Evolutionary conservation across 1,140 invertebrate species (phyloP).

Genomic region (Campodea augens): DNA sequence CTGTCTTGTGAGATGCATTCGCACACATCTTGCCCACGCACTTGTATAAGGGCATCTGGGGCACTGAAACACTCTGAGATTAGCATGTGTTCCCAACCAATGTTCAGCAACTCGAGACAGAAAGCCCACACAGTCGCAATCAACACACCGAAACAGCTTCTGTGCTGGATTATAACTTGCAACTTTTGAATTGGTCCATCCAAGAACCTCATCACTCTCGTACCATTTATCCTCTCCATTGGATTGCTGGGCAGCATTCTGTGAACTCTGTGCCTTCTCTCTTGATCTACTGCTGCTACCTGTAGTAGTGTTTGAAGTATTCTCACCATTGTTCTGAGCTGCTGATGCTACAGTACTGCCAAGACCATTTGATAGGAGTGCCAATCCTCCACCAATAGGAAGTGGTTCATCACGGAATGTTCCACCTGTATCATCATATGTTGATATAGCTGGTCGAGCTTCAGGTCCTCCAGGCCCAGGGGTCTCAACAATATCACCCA

Average conservation of each 20-base stretch:
- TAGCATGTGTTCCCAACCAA: slow-evolving; percentile 60
- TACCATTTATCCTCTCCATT: slow-evolving; percentile 43
- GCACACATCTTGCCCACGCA: slow-evolving; percentile 50
- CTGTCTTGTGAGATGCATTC: slow-evolving; percentile 47
- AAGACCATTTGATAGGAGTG: slow-evolving; percentile 6
- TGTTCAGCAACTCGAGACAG: slow-evolving; percentile 60
- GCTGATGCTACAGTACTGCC: not conserved
- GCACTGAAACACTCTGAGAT: slow-evolving; percentile 49
- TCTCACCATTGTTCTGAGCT: no score
- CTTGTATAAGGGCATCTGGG: slow-evolving; percentile 49
- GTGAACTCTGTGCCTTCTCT: not conserved
- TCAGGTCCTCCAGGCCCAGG: slow-evolving; percentile 5
- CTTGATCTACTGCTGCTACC: not conserved
- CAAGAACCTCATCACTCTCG: slow-evolving; percentile 39
- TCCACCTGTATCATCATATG: slow-evolving; percentile 12
- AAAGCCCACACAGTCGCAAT: slow-evolving; percentile 58
- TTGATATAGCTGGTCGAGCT: slow-evolving; percentile 5
- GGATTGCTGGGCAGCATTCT: slow-evolving; percentile 3
- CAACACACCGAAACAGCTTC: slow-evolving; percentile 49
- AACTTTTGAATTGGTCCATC: slow-evolving; percentile 48
- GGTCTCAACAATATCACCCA: slow-evolving; percentile 6
- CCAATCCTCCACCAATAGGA: slow-evolving; percentile 6
- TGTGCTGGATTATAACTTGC: slow-evolving; percentile 48
- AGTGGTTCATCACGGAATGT: slow-evolving; percentile 13
- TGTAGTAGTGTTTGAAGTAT: not conserved